Conservation (phyloP, 2,888 invertebrate genomes). For the Troides oblongomaculatus region DNA sequence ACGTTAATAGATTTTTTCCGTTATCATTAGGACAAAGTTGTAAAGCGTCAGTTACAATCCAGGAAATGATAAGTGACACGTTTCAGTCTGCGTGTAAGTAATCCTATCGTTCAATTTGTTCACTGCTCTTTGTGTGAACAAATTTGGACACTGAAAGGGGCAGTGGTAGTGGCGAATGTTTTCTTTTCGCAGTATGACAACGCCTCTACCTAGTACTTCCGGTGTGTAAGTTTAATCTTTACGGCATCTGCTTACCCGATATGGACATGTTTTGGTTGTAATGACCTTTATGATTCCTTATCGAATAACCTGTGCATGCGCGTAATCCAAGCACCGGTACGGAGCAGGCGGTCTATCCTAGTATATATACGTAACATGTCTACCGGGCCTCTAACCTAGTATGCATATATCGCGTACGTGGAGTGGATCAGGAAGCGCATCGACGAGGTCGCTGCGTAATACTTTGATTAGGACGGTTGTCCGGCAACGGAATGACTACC, state of each 20-base stretch:
- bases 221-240: neutral
- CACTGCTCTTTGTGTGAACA: neutral
- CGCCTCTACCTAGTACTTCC: neutral
- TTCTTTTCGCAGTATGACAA: neutral
- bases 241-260: neutral
- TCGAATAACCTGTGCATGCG: neutral
- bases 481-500: neutral
- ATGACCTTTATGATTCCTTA: too few species aligned
- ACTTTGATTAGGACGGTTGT: constrained; percentile 4
- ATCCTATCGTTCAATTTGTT: too few species aligned
- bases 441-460: constrained; percentile 35
- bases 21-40: too few species aligned
- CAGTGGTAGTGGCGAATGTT: neutral
- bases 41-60: too few species aligned
- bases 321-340: neutral
- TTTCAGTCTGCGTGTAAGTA: too few species aligned
- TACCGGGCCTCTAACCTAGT: too few species aligned
- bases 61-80: too few species aligned
- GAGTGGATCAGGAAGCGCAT: constrained; percentile 38
- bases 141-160: neutral
- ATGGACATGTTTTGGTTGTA: neutral
- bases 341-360: too few species aligned
- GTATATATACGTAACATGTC: too few species aligned
- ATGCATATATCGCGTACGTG: constrained; percentile 6
- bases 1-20: too few species aligned